Evolutionary conservation across 2,797 vertebrate species (phyloP).

Genomic region (Cynopterus sphinx): DNA sequence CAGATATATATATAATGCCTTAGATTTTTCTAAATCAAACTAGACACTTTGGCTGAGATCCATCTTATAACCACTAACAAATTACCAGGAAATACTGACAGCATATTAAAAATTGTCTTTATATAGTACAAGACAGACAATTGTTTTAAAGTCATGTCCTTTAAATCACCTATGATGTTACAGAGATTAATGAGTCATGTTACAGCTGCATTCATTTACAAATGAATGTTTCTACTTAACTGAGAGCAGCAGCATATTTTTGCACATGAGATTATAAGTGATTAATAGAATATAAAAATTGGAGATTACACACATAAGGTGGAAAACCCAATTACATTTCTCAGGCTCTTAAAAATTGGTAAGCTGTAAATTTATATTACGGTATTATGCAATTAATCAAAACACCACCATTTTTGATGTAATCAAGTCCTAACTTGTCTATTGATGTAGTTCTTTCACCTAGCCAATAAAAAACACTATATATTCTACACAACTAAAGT

Average conservation of each 20-base stretch:
- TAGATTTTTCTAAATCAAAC: constrained; percentile 57
- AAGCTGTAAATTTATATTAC: constrained; percentile 71
- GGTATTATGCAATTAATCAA: constrained; percentile 72
- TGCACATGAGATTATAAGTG: constrained; percentile 39
- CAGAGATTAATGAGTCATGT: constrained; percentile 67
- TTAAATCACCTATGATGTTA: constrained; percentile 65
- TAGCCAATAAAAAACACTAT: constrained; percentile 27
- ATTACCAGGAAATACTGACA: constrained; percentile 40
- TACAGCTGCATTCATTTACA: constrained; percentile 68
- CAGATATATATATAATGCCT: constrained; percentile 31
- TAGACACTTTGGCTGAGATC: constrained; percentile 38
- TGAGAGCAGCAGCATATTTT: constrained; percentile 64
- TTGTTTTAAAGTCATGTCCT: constrained; percentile 61
- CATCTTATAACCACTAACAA: constrained; percentile 45
- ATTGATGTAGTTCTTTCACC: constrained; percentile 64
- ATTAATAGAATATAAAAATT: constrained; percentile 73
- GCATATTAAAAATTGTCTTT: constrained; percentile 52
- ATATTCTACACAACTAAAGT: neutral
- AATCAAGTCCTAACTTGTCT: constrained; percentile 53
- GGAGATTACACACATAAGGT: constrained; percentile 55
- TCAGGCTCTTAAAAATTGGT: constrained; percentile 50
- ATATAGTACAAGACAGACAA: neutral
- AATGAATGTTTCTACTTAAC: constrained; percentile 60
- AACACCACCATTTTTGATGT: constrained; percentile 69
- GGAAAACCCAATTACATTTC: constrained; percentile 70